A percentile compares a stretch with the other conserved stretches of the same genome.
phyloP scores from a whole-genome alignment of 1,140 invertebrate genomes.

The Drosophila ogumai region DNA sequence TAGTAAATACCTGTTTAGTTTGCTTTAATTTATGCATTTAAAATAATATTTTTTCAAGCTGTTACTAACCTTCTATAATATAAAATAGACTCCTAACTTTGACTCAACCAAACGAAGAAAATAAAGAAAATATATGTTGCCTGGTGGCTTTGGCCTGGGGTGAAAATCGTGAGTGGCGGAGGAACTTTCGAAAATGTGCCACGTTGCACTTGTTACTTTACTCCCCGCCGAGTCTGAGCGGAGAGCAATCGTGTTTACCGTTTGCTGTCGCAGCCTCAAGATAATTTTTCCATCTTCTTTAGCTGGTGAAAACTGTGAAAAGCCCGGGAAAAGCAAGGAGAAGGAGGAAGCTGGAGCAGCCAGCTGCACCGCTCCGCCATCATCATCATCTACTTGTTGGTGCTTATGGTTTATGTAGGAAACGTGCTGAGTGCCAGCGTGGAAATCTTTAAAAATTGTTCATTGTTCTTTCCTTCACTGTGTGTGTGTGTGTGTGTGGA shows the following conservation, averaged over 20 bases:
- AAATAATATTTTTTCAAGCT: not conserved
- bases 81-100: not conserved
- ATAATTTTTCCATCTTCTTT: conserved; percentile 63
- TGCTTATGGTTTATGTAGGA: conserved; percentile 79
- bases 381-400: conserved; percentile 30
- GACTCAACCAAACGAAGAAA: conserved; percentile 4
- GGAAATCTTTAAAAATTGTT: conserved; percentile 62
- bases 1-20: not conserved
- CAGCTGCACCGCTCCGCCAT: conserved; percentile 7
- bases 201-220: conserved; percentile 75
- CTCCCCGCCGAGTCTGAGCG: conserved; percentile 16
- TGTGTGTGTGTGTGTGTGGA: conserved; percentile 36
- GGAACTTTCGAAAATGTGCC: conserved; percentile 74
- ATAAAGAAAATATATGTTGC: conserved; percentile 52
- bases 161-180: conserved; percentile 76
- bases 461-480: conserved; percentile 47
- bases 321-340: conserved; percentile 35
- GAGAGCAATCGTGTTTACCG: conserved; percentile 64
- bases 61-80: conserved; percentile 7
- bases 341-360: conserved; percentile 20
- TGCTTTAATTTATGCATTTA: not conserved
- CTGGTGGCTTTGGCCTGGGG: conserved; percentile 58
- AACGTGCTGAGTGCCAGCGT: conserved; percentile 73
- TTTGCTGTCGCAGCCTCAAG: conserved; percentile 58
- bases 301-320: conserved; percentile 59